Evolutionary conservation across 2,113 vertebrate genomes (phyloP).

Genomic region (Tympanuchus pallidicinctus): DNA sequence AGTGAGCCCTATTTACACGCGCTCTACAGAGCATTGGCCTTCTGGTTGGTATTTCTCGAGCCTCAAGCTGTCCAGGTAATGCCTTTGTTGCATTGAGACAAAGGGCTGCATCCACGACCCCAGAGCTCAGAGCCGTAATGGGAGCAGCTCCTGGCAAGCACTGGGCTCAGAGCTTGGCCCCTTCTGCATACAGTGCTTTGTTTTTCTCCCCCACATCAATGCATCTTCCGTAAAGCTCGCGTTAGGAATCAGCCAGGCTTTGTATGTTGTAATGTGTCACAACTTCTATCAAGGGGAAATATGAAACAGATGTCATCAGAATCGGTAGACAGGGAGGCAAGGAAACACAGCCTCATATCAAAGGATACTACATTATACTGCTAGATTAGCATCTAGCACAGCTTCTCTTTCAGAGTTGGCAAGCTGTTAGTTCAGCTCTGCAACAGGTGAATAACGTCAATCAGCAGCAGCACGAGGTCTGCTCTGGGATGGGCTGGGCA

Average conservation of each 20-base stretch:
- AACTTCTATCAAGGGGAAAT: slow-evolving; percentile 47
- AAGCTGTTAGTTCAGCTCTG: background rate
- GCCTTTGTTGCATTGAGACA: background rate
- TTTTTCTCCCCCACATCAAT: background rate
- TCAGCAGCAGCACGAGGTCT: background rate
- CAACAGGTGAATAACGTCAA: background rate
- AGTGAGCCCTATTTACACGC: slow-evolving; percentile 1
- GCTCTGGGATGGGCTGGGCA: background rate
- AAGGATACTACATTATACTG: slow-evolving; percentile 37
- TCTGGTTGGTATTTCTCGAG: background rate
- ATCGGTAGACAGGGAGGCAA: slow-evolving; percentile 20
- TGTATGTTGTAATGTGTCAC: slow-evolving; percentile 3
- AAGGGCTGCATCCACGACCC: background rate
- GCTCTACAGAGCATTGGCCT: background rate
- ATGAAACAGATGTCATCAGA: slow-evolving; percentile 30
- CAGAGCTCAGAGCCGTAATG: background rate
- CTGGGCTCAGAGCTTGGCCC: slow-evolving; percentile 8
- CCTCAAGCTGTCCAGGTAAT: background rate
- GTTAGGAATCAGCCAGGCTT: slow-evolving; percentile 11
- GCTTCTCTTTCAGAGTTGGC: background rate
- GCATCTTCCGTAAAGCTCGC: background rate
- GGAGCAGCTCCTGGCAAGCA: background rate
- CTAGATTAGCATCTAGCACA: slow-evolving; percentile 33
- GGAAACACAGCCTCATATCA: slow-evolving; percentile 42
- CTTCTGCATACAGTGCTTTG: background rate